A percentile compares a stretch with the other conserved stretches of the same genome.
Conservation (phyloP, 2,797 vertebrate genomes). For the Intellagama lesueurii region DNA sequence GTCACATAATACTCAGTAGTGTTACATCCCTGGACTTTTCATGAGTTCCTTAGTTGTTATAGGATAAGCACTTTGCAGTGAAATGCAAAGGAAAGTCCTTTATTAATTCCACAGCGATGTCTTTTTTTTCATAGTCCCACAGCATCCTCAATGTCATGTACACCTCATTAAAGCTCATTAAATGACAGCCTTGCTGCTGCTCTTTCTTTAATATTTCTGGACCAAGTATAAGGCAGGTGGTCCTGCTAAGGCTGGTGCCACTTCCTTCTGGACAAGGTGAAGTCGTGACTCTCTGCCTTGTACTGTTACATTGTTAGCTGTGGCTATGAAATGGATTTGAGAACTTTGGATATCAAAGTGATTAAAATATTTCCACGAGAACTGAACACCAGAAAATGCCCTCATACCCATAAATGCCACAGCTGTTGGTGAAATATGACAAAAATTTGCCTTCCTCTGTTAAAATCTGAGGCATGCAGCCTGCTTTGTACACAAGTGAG, state of each 20-base stretch:
- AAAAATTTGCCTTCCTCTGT: neutral
- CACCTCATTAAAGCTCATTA: neutral
- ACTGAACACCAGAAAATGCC: no score
- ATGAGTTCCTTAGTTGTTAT: slow-evolving; percentile 59
- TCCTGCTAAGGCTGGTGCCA: neutral
- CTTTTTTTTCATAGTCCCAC: slow-evolving; percentile 52
- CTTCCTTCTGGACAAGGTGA: neutral
- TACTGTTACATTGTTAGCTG: neutral
- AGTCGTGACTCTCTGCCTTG: no score
- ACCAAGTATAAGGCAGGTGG: neutral
- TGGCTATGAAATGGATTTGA: neutral
- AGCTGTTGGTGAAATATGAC: neutral
- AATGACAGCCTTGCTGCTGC: neutral
- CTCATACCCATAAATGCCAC: neutral
- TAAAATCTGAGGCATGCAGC: neutral
- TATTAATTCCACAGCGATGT: slow-evolving; percentile 33
- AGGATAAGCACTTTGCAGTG: slow-evolving; percentile 55
- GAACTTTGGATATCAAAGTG: neutral
- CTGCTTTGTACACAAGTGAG: neutral
- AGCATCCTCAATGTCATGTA: neutral
- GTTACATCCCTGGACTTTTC: slow-evolving; percentile 57
- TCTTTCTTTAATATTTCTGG: neutral
- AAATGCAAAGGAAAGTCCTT: slow-evolving; percentile 56
- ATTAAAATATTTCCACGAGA: neutral
- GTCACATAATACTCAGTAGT: slow-evolving; percentile 35